phyloP scores from a whole-genome alignment of 2,888 invertebrate genomes.

The Ischnura elegans region DNA sequence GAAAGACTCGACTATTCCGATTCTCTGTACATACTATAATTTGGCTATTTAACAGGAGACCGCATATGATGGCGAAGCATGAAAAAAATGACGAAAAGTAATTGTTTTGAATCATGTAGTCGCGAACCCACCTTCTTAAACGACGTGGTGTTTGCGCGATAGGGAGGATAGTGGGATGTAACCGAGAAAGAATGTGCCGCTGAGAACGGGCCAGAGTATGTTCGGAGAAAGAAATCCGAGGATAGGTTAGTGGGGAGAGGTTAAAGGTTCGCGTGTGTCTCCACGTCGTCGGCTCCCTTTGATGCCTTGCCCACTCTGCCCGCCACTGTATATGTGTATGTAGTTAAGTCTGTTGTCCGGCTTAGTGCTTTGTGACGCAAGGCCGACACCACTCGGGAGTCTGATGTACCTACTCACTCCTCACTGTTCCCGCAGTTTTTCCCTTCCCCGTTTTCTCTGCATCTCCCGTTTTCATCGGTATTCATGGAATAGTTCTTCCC shows the following conservation, averaged over 20 bases:
- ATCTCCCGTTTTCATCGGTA: background rate
- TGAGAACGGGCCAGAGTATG: background rate
- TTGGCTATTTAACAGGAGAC: too few species aligned
- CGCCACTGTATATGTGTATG: background rate
- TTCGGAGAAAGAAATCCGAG: background rate
- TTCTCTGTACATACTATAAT: too few species aligned
- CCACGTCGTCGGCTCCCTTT: background rate
- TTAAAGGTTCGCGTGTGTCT: conserved; percentile 15
- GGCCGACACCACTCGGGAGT: background rate
- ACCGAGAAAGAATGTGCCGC: background rate
- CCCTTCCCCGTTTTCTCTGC: background rate
- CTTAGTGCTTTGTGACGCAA: background rate
- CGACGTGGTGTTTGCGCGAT: too few species aligned
- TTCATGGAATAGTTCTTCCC: background rate
- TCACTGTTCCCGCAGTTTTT: background rate
- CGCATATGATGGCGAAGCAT: too few species aligned
- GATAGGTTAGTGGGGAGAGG: background rate
- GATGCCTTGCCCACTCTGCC: background rate
- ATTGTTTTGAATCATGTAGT: too few species aligned
- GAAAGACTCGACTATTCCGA: too few species aligned
- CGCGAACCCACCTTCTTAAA: too few species aligned
- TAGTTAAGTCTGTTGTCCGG: background rate
- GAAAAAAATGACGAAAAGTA: too few species aligned
- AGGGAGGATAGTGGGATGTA: background rate
- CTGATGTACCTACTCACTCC: background rate